These are phyloP conservation scores for Frankliniella fusca DNA, from an alignment of 2,888 invertebrate genomes.

Conservation along the genomic window DNA sequence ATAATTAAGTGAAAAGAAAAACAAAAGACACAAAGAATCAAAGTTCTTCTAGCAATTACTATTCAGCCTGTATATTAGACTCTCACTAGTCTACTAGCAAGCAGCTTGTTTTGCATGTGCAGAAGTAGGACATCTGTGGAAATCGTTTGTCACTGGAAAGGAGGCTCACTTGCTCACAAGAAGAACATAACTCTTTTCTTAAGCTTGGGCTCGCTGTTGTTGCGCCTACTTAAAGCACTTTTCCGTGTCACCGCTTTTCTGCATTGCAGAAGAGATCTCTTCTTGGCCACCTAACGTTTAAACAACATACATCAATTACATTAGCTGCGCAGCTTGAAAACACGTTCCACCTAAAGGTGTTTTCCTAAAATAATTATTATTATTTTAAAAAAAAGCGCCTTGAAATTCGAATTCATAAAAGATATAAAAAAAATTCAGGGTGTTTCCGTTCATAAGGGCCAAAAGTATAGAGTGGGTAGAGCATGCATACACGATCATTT, in stretches of 20 bases:
- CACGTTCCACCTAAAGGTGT: background rate
- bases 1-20: too few relatives aligned
- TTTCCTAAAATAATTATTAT: too few relatives aligned
- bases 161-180: constrained; percentile 21
- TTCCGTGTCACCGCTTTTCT: constrained; percentile 5
- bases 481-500: too few relatives aligned
- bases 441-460: too few relatives aligned
- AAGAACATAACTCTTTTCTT: constrained; percentile 25
- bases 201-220: constrained; percentile 23
- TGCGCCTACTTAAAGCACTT: constrained; percentile 19
- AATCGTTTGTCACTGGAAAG: background rate
- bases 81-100: background rate
- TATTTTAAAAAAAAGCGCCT: too few relatives aligned
- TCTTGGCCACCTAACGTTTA: constrained; percentile 15
- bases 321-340: background rate
- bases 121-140: background rate
- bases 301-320: constrained; percentile 5
- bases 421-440: background rate
- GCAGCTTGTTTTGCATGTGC: background rate
- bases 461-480: too few relatives aligned
- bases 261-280: constrained; percentile 13
- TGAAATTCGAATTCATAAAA: background rate
- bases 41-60: too few relatives aligned
- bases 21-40: too few relatives aligned
- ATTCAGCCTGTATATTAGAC: too few relatives aligned